These are phyloP conservation scores for Saimiri boliviensis DNA, from an alignment of 2,113 vertebrate genomes.

Conservation along the genomic window DNA sequence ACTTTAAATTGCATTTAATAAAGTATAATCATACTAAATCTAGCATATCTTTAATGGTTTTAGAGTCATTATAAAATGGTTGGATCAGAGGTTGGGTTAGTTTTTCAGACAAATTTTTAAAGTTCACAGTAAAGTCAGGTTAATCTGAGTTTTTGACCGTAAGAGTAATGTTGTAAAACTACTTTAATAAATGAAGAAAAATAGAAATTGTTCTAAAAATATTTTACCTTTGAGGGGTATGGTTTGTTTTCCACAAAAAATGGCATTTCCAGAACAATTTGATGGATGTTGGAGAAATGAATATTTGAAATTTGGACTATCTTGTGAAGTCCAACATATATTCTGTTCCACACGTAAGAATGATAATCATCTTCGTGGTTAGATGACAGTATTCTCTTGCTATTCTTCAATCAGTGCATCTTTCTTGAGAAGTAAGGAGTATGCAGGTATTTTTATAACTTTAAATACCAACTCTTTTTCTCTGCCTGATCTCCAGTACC, in stretches of 20 bases:
- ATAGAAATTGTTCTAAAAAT: not conserved
- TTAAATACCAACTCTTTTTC: not conserved
- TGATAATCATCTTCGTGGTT: not conserved
- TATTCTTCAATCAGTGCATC: not conserved
- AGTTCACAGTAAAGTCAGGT: slow-evolving; percentile 28
- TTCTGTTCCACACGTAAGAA: not conserved
- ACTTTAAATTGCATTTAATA: not conserved
- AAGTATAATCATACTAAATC: slow-evolving; percentile 20
- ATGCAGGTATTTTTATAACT: not conserved
- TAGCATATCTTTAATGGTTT: slow-evolving; percentile 14
- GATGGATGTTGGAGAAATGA: not conserved
- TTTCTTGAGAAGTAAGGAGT: not conserved
- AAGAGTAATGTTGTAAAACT: slow-evolving; percentile 36
- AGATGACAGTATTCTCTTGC: not conserved
- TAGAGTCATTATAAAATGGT: slow-evolving; percentile 34
- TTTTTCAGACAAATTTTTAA: slow-evolving; percentile 52
- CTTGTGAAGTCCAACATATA: not conserved
- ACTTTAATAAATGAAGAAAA: slow-evolving; percentile 16
- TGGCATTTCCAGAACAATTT: slow-evolving; percentile 17
- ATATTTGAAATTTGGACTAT: slow-evolving; percentile 37
- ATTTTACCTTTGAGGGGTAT: not conserved
- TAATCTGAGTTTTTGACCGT: slow-evolving; percentile 40
- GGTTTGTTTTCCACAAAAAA: slow-evolving; percentile 17
- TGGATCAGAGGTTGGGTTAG: not conserved
- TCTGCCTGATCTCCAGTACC: not conserved